Evolutionary conservation across 2,797 vertebrate species (phyloP), one percentile per base, ranked within the genome.

Genomic region (Anomalospiza imberbis): DNA sequence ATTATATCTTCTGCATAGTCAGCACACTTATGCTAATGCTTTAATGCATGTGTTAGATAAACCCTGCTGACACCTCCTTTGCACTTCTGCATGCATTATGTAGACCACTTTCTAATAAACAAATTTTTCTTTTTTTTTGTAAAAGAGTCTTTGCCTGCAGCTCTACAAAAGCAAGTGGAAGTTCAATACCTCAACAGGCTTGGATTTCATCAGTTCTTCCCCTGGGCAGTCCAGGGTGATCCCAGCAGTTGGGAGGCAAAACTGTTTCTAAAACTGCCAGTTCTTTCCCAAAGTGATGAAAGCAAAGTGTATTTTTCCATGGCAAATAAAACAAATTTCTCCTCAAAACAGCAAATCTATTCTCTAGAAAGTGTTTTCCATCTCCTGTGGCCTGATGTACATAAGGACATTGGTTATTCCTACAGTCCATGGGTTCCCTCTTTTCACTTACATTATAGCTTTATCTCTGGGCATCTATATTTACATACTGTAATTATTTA

Each of bases 401-500:
- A 1, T n/a, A 8, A 44, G 20, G 57, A 71, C 17, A 3, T 5
- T 72, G 16, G 18, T 48, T 70, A 15, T 17, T 38, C 61, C 73
- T 67, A 5, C 42, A 61, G 20, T 7, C 29, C 38, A 4, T 6
- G 45, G 28, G 10, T 20, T 10, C 34, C 20, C 44, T 62, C 16
- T 40, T 20, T 45, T 44, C 54, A n/a, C 15, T 36, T n/a, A 2
- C 1, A 9, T 5, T 32, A 29, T 0, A 8, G 6, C 2, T 81
- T 84, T 17, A 32, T 42, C 60, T 76, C 3, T 24, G 45, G 38
- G 7, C 62, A 42, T 38, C 36, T 29, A 0, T 32, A 55, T 66
- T 65, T 70, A 58, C 13, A 40, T 8, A 13, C 12, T 32, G 12
- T 19, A 36, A 42, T 63, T 62, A 36, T 38, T 71, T 45, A 31